phyloP scores from a whole-genome alignment of 1,140 invertebrate species.

The Nephila pilipes region DNA sequence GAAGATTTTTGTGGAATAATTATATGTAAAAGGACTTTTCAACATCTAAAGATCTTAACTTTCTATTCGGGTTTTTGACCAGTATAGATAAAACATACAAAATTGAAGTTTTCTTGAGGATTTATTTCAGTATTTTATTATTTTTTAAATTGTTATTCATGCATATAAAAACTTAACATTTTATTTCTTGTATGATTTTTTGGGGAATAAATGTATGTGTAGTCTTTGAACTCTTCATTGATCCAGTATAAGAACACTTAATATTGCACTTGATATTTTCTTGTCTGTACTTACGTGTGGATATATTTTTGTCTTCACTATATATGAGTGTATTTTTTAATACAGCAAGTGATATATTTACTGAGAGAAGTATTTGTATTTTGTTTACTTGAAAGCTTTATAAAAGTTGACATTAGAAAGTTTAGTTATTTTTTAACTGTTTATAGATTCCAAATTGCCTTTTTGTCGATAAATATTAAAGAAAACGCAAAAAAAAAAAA shows the following conservation, averaged over 20 bases:
- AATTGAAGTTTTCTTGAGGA: neutral
- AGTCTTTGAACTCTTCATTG: neutral
- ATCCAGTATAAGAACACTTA: neutral
- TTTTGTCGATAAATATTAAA: neutral
- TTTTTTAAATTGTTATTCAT: neutral
- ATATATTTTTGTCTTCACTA: conserved; percentile 2
- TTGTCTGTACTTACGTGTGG: conserved; percentile 6
- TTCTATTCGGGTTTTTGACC: no score
- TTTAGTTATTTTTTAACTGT: neutral
- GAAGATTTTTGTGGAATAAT: no score
- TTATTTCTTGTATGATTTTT: neutral
- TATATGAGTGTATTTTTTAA: neutral
- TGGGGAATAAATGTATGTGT: neutral
- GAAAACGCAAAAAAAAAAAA: neutral
- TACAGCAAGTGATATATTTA: conserved; percentile 7
- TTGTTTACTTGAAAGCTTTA: conserved; percentile 7
- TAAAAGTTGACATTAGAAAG: neutral
- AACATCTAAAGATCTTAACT: no score
- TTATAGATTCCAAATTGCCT: neutral
- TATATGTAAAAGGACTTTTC: no score
- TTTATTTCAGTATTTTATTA: neutral
- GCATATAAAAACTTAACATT: neutral
- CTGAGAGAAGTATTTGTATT: conserved; percentile 12
- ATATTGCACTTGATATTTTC: neutral
- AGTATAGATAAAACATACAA: neutral